phyloP scores from a whole-genome alignment of 2,797 vertebrate species.

The Simalia tracyae region DNA sequence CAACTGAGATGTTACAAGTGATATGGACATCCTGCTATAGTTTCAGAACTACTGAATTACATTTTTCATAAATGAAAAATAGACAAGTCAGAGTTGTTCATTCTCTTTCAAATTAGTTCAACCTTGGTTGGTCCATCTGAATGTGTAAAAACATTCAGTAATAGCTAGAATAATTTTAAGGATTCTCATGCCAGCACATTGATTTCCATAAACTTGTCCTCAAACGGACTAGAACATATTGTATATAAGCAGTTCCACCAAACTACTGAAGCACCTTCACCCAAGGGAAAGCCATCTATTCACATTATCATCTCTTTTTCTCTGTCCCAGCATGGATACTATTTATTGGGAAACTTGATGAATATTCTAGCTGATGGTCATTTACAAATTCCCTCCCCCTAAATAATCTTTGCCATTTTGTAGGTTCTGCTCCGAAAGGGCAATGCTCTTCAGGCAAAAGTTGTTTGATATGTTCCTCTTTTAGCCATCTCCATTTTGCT shows the following conservation, averaged over 20 bases:
- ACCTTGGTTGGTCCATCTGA: neutral
- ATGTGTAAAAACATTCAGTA: conserved; percentile 4
- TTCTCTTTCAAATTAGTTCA: neutral
- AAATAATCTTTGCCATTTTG: neutral
- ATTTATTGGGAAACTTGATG: neutral
- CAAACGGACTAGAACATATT: neutral
- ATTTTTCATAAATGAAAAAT: neutral
- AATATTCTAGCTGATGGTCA: conserved; percentile 21
- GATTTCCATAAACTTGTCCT: neutral
- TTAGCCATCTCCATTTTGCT: conserved; percentile 21
- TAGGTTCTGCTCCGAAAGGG: conserved; percentile 2
- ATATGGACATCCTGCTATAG: neutral
- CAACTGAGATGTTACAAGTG: neutral
- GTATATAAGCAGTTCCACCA: neutral
- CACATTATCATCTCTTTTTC: neutral
- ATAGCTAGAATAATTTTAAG: neutral
- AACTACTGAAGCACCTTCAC: neutral
- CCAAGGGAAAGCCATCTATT: neutral
- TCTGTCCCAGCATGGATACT: neutral
- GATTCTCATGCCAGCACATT: neutral
- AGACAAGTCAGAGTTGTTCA: neutral
- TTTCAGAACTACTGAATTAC: neutral
- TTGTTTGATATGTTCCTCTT: conserved; percentile 7
- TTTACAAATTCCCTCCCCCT: neutral
- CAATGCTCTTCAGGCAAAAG: neutral